Base-by-base conservation (phyloP, 2,113 vertebrate genomes). In the Onychorhynchus coronatus region DNA sequence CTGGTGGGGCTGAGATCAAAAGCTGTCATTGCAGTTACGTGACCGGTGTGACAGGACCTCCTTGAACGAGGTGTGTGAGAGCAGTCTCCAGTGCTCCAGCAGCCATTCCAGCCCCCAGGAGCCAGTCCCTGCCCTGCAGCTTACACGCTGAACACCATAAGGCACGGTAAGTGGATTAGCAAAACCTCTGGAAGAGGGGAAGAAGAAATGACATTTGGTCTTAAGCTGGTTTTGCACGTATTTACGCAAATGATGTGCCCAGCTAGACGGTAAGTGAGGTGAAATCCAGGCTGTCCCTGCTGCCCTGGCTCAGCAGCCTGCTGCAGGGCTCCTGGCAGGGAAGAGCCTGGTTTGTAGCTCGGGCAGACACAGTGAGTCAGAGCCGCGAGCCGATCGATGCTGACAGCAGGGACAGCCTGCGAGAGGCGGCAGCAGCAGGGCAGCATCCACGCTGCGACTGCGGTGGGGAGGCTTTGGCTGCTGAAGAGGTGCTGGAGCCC, bases 221-320 rank as follows among this genome's bases (percentile, higher is more conserved):
- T 88, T 76, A 83, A 88, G 83, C 86, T 71, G 80, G 37, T 94
- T 94, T 94, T 84, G 67, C 89, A 61, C 35, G 21, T 42, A 39
- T 70, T 94, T 88, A 74, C 4, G 3, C 76, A 80, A 84, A 58
- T 58, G 31, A 52, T 18, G 67, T 53, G 62, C 71, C 37, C 79
- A 66, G 85, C 46, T 58, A 50, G 84, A 17, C 0, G 3, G 55
- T 16, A 70, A 74, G 31, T 31, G 25, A 63, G 74, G 81, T 93
- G 81, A 93, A 95, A 89, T 49, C 56, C 35, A 49, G 92, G 87
- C 76, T 71, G 12, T 21, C 47, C 56, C 39, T 67, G 82, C 85
- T 53, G 59, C 62, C 47, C 67, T 46, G 0, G 1, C 68, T 63
- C 39, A 3, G 88, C 91, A 70, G 68, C 39, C 44, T 86, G 72